Conservation (phyloP, 2,888 invertebrate species). For the Bugulina stolonifera region DNA sequence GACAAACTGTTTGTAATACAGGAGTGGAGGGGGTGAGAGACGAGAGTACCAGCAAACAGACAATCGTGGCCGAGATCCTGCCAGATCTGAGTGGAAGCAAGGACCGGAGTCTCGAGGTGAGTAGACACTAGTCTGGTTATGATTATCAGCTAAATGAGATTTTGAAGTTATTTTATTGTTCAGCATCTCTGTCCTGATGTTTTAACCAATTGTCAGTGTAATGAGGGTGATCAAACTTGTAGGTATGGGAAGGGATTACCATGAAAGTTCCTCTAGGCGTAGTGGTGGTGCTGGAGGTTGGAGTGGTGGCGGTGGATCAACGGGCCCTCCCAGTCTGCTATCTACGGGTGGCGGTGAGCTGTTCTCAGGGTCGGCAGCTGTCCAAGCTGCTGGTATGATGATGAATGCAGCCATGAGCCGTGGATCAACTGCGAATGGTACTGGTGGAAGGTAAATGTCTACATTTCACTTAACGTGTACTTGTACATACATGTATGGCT, state of each 20-base stretch:
- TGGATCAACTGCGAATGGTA: slow-evolving; percentile 5
- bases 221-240: neutral
- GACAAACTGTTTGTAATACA: neutral
- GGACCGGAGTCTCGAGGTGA: neutral
- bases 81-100: neutral
- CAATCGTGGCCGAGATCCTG: neutral
- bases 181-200: neutral
- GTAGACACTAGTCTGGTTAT: no score
- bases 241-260: neutral
- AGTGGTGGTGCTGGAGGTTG: neutral
- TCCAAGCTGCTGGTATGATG: slow-evolving; percentile 33
- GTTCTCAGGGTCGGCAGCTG: slow-evolving; percentile 30
- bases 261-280: slow-evolving; percentile 5
- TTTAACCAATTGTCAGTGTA: neutral
- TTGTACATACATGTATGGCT: no score
- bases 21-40: slow-evolving; percentile 4
- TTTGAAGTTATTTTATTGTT: no score
- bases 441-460: slow-evolving; percentile 1
- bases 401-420: slow-evolving; percentile 33
- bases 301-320: neutral
- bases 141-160: no score
- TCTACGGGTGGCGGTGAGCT: slow-evolving; percentile 28
- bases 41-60: neutral
- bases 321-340: slow-evolving; percentile 27
- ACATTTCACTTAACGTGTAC: no score